A percentile compares a stretch with the other conserved stretches of the same genome.
Conservation (phyloP, 2,113 vertebrate genomes). For the Vulpes lagopus region DNA sequence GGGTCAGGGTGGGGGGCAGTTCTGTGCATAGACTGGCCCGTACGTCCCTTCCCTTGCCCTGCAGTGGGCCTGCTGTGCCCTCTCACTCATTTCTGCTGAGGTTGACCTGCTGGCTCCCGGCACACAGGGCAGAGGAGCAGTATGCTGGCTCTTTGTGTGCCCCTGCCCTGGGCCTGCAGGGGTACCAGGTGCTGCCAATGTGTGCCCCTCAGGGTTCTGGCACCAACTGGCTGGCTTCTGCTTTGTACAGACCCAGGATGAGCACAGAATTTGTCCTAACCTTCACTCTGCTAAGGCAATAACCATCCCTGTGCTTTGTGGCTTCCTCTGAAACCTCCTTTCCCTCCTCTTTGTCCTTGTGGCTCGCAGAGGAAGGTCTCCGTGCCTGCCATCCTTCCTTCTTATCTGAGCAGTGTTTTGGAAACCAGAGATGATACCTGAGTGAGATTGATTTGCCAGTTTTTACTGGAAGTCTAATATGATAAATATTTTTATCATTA, state of each 20-base stretch:
- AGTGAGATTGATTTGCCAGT: background rate
- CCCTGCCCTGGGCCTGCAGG: background rate
- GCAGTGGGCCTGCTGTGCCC: background rate
- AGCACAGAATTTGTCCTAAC: background rate
- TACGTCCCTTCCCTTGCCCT: background rate
- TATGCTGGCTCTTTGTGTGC: background rate
- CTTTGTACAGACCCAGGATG: background rate
- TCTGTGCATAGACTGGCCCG: background rate
- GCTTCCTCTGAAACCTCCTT: background rate
- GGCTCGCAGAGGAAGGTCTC: background rate
- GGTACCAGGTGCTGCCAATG: accelerated
- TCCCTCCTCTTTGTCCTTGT: background rate
- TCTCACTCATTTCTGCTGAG: background rate
- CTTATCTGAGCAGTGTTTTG: background rate
- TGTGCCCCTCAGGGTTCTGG: background rate
- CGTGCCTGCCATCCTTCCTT: background rate
- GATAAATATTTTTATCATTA: background rate
- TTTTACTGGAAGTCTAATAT: background rate
- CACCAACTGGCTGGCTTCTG: background rate
- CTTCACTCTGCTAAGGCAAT: accelerated
- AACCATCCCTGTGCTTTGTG: accelerated
- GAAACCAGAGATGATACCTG: background rate
- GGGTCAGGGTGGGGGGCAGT: accelerated
- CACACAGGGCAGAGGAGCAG: background rate
- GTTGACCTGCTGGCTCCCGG: background rate